Base-by-base conservation (phyloP, 2,113 vertebrate genomes). In the Hyperopisus bebe region DNA sequence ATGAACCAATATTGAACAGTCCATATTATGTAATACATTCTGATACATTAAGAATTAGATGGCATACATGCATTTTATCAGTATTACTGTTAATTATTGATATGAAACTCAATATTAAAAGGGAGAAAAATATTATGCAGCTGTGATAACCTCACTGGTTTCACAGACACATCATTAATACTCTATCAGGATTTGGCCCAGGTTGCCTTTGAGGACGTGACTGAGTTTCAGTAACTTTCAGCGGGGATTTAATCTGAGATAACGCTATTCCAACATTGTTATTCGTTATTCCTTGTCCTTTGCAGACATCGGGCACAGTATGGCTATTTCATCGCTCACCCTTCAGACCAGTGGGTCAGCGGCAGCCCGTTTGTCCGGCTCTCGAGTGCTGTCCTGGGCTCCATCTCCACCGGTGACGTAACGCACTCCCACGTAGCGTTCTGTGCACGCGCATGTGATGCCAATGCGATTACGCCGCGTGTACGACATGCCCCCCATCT, bases 401-500 rank as follows among this genome's bases (percentile, higher is more conserved):
- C 47, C 83, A 4, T 50, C 83, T 86, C 46, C 44, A 24, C 24
- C 19, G 47, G 46, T 86, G 83, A 86, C 47, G 44, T 86, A 86
- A 50, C 24, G 13, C 47, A n/a, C 83, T 50, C 83, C 83, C 83
- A 86, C 83, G 44, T 50, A 86, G 21, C n/a, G 47, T 17, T 48
- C 82, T 85, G 83, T 86, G 83, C 47, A 2, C 47, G 24, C n/a
- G 83, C 24, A 3, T 27, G 46, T 86, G n/a, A 86, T 86, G 47
- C 83, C 83, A 86, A 13, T 10, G n/a, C 24, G 46, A 86, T 86
- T 50, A 86, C 83, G 13, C 83, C 10, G n/a, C 83, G 1, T 48
- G 83, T 50, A 86, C 24, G 83, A 48, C 83, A 85, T 46, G 46
- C n/a, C 83, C n/a, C 48, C 83, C 83, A 86, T 86, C 83, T 86